phyloP scores from a whole-genome alignment of 2,113 vertebrate species.

The Morone chrysops region DNA sequence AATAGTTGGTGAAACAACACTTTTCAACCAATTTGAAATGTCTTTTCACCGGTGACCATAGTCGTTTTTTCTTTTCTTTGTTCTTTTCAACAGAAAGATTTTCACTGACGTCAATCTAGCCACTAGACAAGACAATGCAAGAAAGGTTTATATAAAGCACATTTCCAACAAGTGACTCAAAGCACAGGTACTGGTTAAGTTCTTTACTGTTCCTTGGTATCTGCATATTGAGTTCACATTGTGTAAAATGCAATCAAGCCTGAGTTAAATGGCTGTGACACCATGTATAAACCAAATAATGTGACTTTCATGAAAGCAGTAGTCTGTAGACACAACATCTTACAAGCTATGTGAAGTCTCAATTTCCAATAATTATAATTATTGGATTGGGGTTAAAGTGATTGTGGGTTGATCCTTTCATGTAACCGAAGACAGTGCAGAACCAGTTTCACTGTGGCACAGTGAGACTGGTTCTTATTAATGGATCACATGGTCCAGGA shows the following conservation, averaged over 20 bases:
- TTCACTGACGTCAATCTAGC: no score
- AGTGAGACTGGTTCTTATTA: constrained; percentile 64
- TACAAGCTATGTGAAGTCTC: constrained; percentile 4
- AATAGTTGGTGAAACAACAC: no score
- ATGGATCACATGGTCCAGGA: constrained; percentile 59
- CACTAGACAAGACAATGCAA: no score
- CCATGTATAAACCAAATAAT: background rate
- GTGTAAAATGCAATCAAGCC: background rate
- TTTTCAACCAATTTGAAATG: no score
- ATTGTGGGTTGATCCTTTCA: constrained; percentile 44
- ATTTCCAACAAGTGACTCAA: background rate
- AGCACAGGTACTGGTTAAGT: no score
- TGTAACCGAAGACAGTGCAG: constrained; percentile 53
- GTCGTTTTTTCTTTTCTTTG: no score
- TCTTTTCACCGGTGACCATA: no score
- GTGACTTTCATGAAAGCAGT: constrained; percentile 10
- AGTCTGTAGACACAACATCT: constrained; percentile 25
- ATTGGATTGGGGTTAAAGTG: constrained; percentile 55
- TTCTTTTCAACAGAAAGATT: no score
- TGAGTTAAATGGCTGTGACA: background rate
- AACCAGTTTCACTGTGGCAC: constrained; percentile 48
- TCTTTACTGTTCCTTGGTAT: background rate
- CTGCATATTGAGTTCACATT: background rate
- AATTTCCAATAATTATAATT: constrained; percentile 27
- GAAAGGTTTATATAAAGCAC: background rate